Conservation (phyloP, 1,140 invertebrate genomes). For the Diuraphis noxia region DNA sequence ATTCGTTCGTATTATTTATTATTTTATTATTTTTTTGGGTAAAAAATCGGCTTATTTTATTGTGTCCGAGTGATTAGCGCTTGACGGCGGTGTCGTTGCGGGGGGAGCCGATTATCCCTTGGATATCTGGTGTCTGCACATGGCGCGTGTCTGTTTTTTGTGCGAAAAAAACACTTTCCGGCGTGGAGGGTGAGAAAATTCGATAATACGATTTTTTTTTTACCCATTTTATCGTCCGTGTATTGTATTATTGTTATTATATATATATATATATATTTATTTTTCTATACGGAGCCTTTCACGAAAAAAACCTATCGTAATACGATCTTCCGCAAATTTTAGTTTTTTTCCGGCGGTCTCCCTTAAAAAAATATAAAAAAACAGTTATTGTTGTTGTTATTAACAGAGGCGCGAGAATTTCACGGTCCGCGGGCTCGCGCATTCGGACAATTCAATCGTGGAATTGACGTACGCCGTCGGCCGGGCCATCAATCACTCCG, state of each 20-base stretch:
- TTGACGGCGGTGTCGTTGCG: background rate
- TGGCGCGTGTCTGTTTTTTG: constrained; percentile 47
- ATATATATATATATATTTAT: constrained; percentile 1
- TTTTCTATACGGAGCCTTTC: constrained; percentile 12
- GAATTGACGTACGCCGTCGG: constrained; percentile 24
- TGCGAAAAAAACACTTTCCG: constrained; percentile 45
- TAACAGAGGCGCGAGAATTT: constrained; percentile 50
- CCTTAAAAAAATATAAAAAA: constrained; percentile 41
- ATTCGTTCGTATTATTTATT: background rate
- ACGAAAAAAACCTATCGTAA: background rate
- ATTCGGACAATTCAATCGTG: constrained; percentile 45
- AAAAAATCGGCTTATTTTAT: constrained; percentile 53
- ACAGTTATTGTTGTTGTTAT: constrained; percentile 49
- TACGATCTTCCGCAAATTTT: constrained; percentile 53
- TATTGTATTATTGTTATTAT: constrained; percentile 21
- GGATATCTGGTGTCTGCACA: constrained; percentile 54
- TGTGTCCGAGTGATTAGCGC: constrained; percentile 52
- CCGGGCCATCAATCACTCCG: constrained; percentile 26
- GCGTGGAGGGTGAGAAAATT: constrained; percentile 50
- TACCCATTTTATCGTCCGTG: background rate
- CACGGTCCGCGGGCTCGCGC: constrained; percentile 21
- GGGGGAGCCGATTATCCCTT: constrained; percentile 40
- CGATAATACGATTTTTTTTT: constrained; percentile 27
- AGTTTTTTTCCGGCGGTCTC: background rate
- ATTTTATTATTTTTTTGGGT: constrained; percentile 10